A percentile compares a stretch with the other conserved stretches of the same genome.
Conservation (phyloP, 2,888 invertebrate species). For the Cerastis rubricosa region DNA sequence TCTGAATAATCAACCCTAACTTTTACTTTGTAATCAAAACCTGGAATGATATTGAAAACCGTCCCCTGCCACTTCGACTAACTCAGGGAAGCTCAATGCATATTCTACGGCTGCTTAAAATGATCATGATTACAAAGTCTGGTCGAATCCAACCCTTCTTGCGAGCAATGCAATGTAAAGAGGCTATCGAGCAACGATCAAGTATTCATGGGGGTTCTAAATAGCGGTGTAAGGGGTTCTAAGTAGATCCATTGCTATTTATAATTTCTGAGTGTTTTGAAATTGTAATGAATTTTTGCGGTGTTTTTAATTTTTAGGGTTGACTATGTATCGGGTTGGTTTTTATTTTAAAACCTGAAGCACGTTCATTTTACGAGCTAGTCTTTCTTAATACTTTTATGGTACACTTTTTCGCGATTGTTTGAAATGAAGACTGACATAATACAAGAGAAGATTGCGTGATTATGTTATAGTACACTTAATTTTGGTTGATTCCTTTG, state of each 20-base stretch:
- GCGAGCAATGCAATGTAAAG: conserved; percentile 11
- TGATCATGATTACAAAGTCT: conserved; percentile 35
- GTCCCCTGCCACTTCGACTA: not conserved
- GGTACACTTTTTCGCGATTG: not conserved
- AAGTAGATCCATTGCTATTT: conserved; percentile 5
- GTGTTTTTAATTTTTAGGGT: not conserved
- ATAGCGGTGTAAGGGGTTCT: conserved; percentile 1
- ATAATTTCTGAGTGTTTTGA: not conserved
- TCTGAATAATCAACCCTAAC: conserved; percentile 20
- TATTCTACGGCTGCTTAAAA: conserved; percentile 57
- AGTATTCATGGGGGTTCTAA: conserved; percentile 48
- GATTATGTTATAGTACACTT: not conserved
- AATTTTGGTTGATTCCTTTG: not conserved
- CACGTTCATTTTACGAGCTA: not conserved
- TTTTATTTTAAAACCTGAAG: not conserved
- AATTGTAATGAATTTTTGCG: not conserved
- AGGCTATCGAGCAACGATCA: conserved; percentile 40
- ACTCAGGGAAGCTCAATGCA: conserved; percentile 48
- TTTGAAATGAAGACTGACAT: not conserved
- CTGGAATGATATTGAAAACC: conserved; percentile 25
- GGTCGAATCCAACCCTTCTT: conserved; percentile 26
- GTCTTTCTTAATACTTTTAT: no score
- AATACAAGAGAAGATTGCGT: not conserved
- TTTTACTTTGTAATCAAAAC: not conserved
- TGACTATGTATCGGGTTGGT: not conserved